These are phyloP conservation scores for Melanotaenia maccullochi DNA, from an alignment of 2,797 vertebrate genomes.

Conservation along the genomic window DNA sequence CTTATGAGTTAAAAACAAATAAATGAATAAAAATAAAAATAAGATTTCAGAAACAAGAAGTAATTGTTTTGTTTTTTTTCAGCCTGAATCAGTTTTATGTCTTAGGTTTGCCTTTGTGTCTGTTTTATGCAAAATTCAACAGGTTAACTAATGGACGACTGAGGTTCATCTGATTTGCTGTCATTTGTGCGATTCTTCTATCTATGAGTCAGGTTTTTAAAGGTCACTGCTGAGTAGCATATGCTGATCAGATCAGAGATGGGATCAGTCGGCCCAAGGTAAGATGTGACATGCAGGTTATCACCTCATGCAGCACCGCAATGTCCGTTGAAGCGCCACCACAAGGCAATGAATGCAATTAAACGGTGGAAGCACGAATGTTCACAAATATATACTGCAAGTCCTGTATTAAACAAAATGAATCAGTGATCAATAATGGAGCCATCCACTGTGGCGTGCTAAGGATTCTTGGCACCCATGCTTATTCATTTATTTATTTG, in stretches of 20 bases:
- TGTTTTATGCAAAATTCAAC: neutral
- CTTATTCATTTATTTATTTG: too few relatives aligned
- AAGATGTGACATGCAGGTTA: neutral
- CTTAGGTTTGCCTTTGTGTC: neutral
- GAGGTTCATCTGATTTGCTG: neutral
- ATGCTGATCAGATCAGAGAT: neutral
- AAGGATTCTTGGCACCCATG: too few relatives aligned
- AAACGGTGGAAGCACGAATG: neutral
- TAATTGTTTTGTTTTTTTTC: too few relatives aligned
- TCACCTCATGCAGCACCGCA: neutral
- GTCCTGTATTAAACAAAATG: too few relatives aligned
- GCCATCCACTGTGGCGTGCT: too few relatives aligned
- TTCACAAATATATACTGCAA: too few relatives aligned
- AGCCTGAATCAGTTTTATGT: too few relatives aligned
- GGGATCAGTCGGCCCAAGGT: neutral
- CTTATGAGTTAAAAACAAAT: neutral
- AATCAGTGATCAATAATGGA: too few relatives aligned
- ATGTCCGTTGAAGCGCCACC: conserved; percentile 19
- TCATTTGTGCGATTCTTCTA: neutral
- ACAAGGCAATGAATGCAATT: conserved; percentile 3
- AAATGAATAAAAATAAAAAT: too few relatives aligned
- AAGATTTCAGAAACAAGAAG: too few relatives aligned
- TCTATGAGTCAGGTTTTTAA: neutral
- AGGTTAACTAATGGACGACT: neutral
- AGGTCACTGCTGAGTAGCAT: neutral